Conservation (phyloP, 2,888 invertebrate species). For the Drosophila nigricruria region DNA sequence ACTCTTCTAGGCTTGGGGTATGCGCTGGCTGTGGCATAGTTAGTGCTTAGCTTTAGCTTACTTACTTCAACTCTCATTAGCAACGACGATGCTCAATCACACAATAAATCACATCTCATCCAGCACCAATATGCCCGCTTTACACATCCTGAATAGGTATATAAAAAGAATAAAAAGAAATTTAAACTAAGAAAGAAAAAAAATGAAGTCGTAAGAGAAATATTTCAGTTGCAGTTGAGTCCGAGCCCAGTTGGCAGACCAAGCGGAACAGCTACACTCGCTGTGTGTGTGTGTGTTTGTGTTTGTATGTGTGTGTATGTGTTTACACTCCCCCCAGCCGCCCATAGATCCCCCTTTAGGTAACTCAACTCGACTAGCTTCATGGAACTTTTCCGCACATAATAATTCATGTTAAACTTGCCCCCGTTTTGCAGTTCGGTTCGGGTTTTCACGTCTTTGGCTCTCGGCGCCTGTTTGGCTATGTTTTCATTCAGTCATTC, state of each 20-base stretch:
- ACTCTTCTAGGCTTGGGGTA: too few species aligned
- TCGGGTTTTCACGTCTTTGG: slow-evolving; percentile 3
- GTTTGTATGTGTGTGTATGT: slow-evolving; percentile 8
- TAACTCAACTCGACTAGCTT: slow-evolving; percentile 39
- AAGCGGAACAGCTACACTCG: slow-evolving; percentile 32
- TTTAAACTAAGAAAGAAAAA: slow-evolving; percentile 5
- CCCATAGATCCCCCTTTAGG: neutral
- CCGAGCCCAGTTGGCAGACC: slow-evolving; percentile 36
- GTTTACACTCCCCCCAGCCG: neutral
- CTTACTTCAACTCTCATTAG: too few species aligned
- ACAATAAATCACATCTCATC: neutral
- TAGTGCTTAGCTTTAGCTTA: too few species aligned
- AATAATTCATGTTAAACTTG: slow-evolving; percentile 80
- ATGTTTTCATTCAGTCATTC: slow-evolving; percentile 53
- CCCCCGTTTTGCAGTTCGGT: slow-evolving; percentile 34
- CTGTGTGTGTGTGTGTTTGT: neutral
- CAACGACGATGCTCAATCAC: too few species aligned
- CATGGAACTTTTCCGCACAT: slow-evolving; percentile 77
- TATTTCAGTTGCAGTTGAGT: slow-evolving; percentile 22
- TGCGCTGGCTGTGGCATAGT: too few species aligned
- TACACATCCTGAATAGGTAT: fast-evolving
- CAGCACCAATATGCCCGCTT: neutral
- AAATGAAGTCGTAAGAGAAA: slow-evolving; percentile 7
- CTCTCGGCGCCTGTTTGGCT: slow-evolving; percentile 37
- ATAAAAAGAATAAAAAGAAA: neutral